Percentiles rank a stretch among this genome's conserved stretches.
Conservation (phyloP, 2,113 vertebrate species). For the Oreochromis tanganicae region DNA sequence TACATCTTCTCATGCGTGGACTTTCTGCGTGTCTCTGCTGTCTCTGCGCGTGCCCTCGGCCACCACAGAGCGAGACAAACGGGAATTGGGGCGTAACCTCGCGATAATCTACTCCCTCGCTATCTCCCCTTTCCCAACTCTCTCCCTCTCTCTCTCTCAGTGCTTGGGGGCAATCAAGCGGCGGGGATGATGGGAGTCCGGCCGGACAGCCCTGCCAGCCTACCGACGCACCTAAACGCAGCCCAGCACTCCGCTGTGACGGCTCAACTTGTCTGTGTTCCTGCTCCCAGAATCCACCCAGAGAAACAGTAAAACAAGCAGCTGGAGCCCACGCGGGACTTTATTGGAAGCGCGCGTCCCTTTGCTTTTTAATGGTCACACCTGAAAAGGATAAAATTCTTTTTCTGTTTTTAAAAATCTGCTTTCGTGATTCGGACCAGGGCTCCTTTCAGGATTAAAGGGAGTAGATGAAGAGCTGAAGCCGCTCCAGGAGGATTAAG, state of each 20-base stretch:
- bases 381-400: neutral
- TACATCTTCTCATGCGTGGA: neutral
- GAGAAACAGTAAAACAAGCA: neutral
- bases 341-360: neutral
- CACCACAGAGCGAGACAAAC: constrained; percentile 7
- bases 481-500: neutral
- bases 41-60: neutral
- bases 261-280: neutral
- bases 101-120: constrained; percentile 8
- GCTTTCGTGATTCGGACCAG: neutral
- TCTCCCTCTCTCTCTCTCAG: neutral
- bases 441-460: neutral
- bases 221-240: neutral
- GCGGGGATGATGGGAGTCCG: constrained; percentile 47
- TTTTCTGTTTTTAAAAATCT: neutral
- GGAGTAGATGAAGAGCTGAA: neutral
- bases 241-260: neutral
- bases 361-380: neutral
- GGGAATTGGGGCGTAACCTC: constrained; percentile 55
- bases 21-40: neutral
- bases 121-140: neutral
- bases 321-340: constrained; percentile 4
- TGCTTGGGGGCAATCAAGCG: constrained; percentile 53
- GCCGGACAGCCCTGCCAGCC: constrained; percentile 13
- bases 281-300: neutral